Percentiles rank a stretch among this genome's conserved stretches.
Evolutionary conservation across 2,888 invertebrate genomes (phyloP).

Genomic region (Tromatobia lineatoria): DNA sequence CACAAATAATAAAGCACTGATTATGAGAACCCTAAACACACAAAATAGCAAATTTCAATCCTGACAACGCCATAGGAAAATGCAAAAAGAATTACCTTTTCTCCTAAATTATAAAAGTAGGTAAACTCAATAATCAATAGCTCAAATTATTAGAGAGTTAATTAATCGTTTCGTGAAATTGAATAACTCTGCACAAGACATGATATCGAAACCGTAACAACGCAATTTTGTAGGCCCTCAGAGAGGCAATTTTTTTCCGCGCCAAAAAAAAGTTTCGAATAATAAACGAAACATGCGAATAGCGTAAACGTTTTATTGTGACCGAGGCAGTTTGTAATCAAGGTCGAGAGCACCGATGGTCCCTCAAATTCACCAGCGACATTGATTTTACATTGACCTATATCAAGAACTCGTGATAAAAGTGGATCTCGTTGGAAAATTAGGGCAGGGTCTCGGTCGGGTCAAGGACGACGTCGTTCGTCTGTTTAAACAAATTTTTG

Average conservation of each 20-base stretch:
- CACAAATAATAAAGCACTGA: no score
- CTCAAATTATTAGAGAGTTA: no score
- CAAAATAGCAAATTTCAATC: no score
- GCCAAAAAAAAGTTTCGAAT: background rate
- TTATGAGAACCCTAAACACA: no score
- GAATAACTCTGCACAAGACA: background rate
- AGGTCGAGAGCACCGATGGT: constrained; percentile 23
- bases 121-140: no score
- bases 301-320: background rate
- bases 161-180: no score
- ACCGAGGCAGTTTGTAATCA: background rate
- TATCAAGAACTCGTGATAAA: constrained; percentile 71
- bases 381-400: constrained; percentile 77
- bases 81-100: no score
- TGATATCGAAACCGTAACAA: background rate
- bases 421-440: constrained; percentile 75
- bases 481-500: no score
- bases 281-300: background rate
- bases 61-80: no score
- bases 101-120: no score
- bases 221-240: background rate
- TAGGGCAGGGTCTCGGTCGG: constrained; percentile 82
- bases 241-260: background rate
- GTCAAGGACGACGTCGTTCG: constrained; percentile 78
- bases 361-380: constrained; percentile 55